Percentiles rank a stretch among this genome's conserved stretches.
Conservation (phyloP, 2,888 invertebrate species). For the Xestia xanthographa region DNA sequence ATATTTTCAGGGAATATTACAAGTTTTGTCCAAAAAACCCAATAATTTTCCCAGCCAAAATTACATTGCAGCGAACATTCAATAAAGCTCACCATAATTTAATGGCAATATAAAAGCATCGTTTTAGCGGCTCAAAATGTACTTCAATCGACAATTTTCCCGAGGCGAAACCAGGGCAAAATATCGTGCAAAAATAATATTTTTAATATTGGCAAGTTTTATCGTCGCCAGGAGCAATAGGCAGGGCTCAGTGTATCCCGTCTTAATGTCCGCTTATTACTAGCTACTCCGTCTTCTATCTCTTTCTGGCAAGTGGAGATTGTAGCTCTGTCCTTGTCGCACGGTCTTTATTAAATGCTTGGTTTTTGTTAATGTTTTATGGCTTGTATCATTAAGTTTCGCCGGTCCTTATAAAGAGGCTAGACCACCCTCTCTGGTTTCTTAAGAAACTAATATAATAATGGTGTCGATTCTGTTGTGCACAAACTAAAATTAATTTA, state of each 20-base stretch:
- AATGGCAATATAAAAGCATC: slow-evolving; percentile 35
- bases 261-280: slow-evolving; percentile 72
- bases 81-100: slow-evolving; percentile 11
- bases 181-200: slow-evolving; percentile 67
- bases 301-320: slow-evolving; percentile 16
- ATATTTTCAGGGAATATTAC: neutral
- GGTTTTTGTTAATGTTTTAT: slow-evolving; percentile 54
- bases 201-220: slow-evolving; percentile 74
- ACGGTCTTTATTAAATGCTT: slow-evolving; percentile 45
- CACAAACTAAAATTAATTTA: too few relatives aligned
- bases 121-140: slow-evolving; percentile 55
- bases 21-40: slow-evolving; percentile 1
- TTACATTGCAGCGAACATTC: neutral
- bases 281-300: slow-evolving; percentile 50
- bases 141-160: slow-evolving; percentile 71
- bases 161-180: slow-evolving; percentile 73
- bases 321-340: slow-evolving; percentile 35
- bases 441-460: slow-evolving; percentile 3
- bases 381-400: slow-evolving; percentile 39
- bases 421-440: slow-evolving; percentile 38
- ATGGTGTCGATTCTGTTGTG: too few relatives aligned
- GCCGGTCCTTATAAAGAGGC: neutral
- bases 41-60: neutral
- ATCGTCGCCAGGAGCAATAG: slow-evolving; percentile 76
- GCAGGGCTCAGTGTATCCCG: slow-evolving; percentile 68